Percentiles rank a stretch among this genome's conserved stretches.
These are phyloP conservation scores for Perizoma flavofasciatum DNA, from an alignment of 2,888 invertebrate species.

Conservation along the genomic window DNA sequence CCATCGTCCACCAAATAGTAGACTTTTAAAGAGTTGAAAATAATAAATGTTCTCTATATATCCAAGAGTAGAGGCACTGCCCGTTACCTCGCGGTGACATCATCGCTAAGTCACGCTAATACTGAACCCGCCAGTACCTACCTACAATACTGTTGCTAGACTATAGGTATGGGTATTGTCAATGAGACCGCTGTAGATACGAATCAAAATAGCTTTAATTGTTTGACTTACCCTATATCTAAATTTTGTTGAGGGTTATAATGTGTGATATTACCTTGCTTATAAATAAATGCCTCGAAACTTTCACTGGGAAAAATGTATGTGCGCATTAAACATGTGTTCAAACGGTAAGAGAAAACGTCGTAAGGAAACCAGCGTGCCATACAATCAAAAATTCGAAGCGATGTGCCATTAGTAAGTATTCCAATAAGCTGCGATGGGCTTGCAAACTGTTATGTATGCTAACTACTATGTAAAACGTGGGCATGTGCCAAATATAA, in stretches of 20 bases:
- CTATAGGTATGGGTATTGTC: conserved; percentile 17
- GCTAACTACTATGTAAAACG: no score
- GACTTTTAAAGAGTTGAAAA: conserved; percentile 2
- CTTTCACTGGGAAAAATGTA: no score
- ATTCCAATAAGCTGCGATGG: no score
- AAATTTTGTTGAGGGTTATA: background rate
- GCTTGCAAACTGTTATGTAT: no score
- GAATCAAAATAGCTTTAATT: conserved; percentile 15
- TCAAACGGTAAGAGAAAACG: no score
- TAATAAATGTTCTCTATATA: background rate
- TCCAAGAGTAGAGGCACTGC: conserved; percentile 38
- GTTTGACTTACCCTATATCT: background rate
- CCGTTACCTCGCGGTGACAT: conserved; percentile 70
- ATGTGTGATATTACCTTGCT: no score
- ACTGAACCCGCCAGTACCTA: conserved; percentile 51
- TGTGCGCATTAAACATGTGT: no score
- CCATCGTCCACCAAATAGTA: background rate
- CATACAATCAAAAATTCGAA: no score
- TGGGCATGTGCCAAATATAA: no score
- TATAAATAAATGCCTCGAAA: no score
- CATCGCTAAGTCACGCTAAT: conserved; percentile 62
- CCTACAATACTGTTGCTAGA: conserved; percentile 37
- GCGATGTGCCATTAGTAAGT: no score
- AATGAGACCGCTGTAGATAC: conserved; percentile 26
- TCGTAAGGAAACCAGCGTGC: no score